Evolutionary conservation across 2,113 vertebrate genomes (phyloP), one percentile per base, ranked within the genome.

Genomic region (Salvator merianae): DNA sequence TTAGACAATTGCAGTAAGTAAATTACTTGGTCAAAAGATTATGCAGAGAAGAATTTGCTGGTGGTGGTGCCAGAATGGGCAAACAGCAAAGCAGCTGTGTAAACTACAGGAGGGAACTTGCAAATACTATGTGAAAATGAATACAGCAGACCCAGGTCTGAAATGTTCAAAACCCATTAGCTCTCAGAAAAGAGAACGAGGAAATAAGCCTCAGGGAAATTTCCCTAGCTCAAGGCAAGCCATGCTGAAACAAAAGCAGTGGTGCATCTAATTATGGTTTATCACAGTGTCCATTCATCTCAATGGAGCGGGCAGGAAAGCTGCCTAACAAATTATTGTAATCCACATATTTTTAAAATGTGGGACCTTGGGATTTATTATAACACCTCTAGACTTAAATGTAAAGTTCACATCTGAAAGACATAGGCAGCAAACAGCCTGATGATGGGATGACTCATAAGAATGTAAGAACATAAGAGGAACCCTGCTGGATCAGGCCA

Each of bases 1-100:
- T 72, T 71, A 10, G 40, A 69, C 78, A 68, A 50, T 34, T 50
- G 63, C 78, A 80, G 63, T 3, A 6, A 32, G 26, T 70, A 82
- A 82, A 53, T 73, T 62, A 82, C 53, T 38, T n/a, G 53, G 69
- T 72, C 80, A 72, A 38, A 70, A n/a, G 69, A 62, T 59, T 72
- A 40, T 81, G 34, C 47, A 55, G n/a, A 30, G 68, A 59, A 69
- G n/a, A 32, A 30, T 81, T 79, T 47, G 26, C 30, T 55, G 80
- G 30, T 28, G 9, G n/a, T 24, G 40, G 8, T 62, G 24, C 69
- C 50, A 82, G 53, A 62, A 30, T 2, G 4, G 34, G 50, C 36
- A 40, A 81, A 38, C 34, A 43, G 69, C 53, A 73, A 62, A 38
- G 36, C 18, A 62, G 50, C 26, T n/a, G 53, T 13, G 34, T 72